Base-by-base conservation (phyloP, 2,797 vertebrate genomes). In the Amblyopsis hoosieri region DNA sequence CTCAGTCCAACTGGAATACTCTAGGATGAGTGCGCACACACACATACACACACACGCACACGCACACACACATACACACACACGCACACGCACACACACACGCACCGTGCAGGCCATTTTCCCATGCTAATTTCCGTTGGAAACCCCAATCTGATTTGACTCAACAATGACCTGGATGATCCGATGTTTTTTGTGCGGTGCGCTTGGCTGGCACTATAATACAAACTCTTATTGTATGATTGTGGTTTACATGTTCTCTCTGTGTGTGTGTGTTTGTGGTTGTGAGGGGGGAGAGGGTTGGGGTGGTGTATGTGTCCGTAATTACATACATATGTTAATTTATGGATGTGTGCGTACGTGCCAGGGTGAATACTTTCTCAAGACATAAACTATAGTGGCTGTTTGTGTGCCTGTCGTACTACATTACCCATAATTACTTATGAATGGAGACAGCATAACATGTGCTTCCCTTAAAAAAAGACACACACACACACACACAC, bases 341-440 rank as follows among this genome's bases (percentile, higher is more conserved):
- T 60, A 19, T 60, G 57, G 48, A 23, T 49, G 46, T 49, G 57
- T 60, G 57, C n/a, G 12, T 60, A 46, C 31, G 19, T 47, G 17
- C 23, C 23, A 29, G 23, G 23, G 23, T 29, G 23, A 29, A 4
- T 4, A 29, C 23, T 59, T 11, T 37, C 33, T 37, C 5, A 37
- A 37, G 33, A 37, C 8, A 37, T 9, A 6, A 37, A 9, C 33
- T 9, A 37, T 9, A 37, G 33, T 53, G 74, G 50, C 67, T 72
- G 54, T 76, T 76, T 69, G 15, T 73, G 72, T 58, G 48, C 29
- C 67, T 90, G 87, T 87, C 87, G 87, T 80, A 71, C 79, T 80
- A 80, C 83, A 86, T 90, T 89, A 89, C 76, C 78, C 78, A 80
- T 88, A 89, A 90, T 91, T 88, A 87, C 73, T 74, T 76, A 79